Base-by-base conservation (phyloP, 2,113 vertebrate genomes). In the Cricetomys ansorgei region DNA sequence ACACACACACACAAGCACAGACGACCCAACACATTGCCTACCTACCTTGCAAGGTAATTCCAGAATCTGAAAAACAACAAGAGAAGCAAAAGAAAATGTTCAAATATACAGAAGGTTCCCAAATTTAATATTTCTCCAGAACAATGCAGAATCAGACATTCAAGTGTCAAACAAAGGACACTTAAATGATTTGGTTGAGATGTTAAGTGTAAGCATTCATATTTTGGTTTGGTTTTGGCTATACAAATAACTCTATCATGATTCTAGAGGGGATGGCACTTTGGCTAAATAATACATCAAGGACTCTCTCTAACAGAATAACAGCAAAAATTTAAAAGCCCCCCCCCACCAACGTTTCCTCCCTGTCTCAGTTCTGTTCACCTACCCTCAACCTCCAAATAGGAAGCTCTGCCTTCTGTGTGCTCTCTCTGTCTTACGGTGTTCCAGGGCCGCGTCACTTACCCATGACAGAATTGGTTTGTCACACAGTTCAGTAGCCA, bases 191-290 rank as follows among this genome's bases (percentile, higher is more conserved):
- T 92, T 84, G 27, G 89, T 23, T 75, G 37, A 34, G 29, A 31
- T n/a, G 23, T 45, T 76, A 77, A 86, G 48, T 25, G 65, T 34
- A 45, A 0, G 17, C 13, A 62, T 43, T 86, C 55, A n/a, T 91
- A 88, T 48, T 96, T 95, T 69, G 23, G 25, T 92, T 96, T 67
- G 69, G 50, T 90, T 62, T 43, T 70, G 16, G 6, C 79, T 75
- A 21, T 65, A 1, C 31, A 91, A 94, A 37, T 15, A 57, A 43
- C 69, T 16, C 45, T 53, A 57, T 65, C 87, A 31, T 77, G 48
- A 73, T 6, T 40, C 57, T 91, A 53, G 45, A 72, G 40, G 72
- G 72, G 59, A 69, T 59, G 9, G 53, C 48, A 72, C 75, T 88
- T 67, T 67, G 37, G 23, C 40, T 86, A 57, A 92, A 48, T 11